A percentile compares a stretch with the other conserved stretches of the same genome.
These are phyloP conservation scores for Aphidius colemani DNA, from an alignment of 2,888 invertebrate genomes.

Conservation along the genomic window DNA sequence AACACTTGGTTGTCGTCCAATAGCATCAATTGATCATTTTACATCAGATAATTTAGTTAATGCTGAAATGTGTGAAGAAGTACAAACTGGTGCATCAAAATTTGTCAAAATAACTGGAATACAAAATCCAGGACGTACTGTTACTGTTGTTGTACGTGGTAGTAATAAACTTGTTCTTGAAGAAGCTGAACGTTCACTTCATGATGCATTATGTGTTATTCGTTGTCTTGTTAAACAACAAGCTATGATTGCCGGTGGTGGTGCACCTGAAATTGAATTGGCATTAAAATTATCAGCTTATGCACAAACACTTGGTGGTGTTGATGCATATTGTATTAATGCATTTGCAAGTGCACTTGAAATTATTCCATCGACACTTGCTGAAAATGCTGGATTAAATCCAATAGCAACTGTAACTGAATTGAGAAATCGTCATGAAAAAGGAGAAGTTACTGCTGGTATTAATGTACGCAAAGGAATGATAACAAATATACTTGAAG, in stretches of 20 bases:
- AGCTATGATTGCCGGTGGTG: conserved; percentile 93
- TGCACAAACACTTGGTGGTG: conserved; percentile 84
- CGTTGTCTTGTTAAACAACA: conserved; percentile 94
- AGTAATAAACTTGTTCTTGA: conserved; percentile 83
- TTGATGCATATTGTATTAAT: conserved; percentile 93
- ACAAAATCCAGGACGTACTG: conserved; percentile 84
- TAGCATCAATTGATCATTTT: conserved; percentile 98
- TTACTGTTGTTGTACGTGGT: conserved; percentile 89
- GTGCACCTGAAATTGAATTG: conserved; percentile 96
- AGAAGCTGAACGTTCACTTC: conserved; percentile 80
- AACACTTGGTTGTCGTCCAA: conserved; percentile 90
- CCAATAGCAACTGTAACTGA: conserved; percentile 97
- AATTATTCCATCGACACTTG: conserved; percentile 87
- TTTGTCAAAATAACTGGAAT: conserved; percentile 94
- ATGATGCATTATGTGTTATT: conserved; percentile 88
- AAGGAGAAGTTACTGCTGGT: conserved; percentile 83
- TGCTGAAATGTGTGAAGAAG: conserved; percentile 94
- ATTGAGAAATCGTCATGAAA: conserved; percentile 89
- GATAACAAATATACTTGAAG: conserved; percentile 95
- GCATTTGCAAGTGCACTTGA: conserved; percentile 96
- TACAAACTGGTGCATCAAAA: conserved; percentile 84
- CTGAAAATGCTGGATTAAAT: conserved; percentile 91
- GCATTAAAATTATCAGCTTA: conserved; percentile 81
- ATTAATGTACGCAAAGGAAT: conserved; percentile 96
- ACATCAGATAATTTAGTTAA: conserved; percentile 86